Evolutionary conservation across 2,113 vertebrate species (phyloP).

Genomic region (Bos javanicus): DNA sequence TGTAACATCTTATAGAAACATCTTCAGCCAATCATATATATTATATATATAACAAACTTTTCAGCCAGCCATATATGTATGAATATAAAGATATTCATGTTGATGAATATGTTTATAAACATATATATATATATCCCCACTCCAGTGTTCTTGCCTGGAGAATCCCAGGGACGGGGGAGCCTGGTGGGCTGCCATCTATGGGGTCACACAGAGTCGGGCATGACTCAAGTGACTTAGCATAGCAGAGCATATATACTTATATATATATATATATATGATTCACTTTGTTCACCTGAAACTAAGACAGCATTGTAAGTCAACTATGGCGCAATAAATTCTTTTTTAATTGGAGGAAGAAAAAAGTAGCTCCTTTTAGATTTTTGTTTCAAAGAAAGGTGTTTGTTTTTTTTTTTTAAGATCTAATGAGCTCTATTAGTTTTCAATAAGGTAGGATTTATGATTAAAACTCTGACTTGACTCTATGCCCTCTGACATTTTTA

Average conservation of each 20-base stretch:
- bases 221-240: no score
- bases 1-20: background rate
- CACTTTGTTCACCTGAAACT: background rate
- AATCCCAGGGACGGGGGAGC: no score
- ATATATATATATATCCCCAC: no score
- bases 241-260: no score
- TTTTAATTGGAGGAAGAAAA: background rate
- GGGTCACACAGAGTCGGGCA: no score
- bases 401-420: background rate
- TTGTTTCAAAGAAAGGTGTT: background rate
- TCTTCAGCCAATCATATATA: background rate
- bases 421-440: background rate
- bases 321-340: background rate
- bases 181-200: no score
- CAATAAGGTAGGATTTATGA: background rate
- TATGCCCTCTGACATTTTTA: background rate
- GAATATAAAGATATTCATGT: background rate
- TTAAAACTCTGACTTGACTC: conserved; percentile 23
- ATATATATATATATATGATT: background rate
- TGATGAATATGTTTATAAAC: no score
- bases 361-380: background rate
- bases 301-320: background rate
- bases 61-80: background rate
- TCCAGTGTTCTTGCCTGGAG: no score
- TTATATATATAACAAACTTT: background rate